phyloP scores from a whole-genome alignment of 2,113 vertebrate species.

The Catagonus wagneri region DNA sequence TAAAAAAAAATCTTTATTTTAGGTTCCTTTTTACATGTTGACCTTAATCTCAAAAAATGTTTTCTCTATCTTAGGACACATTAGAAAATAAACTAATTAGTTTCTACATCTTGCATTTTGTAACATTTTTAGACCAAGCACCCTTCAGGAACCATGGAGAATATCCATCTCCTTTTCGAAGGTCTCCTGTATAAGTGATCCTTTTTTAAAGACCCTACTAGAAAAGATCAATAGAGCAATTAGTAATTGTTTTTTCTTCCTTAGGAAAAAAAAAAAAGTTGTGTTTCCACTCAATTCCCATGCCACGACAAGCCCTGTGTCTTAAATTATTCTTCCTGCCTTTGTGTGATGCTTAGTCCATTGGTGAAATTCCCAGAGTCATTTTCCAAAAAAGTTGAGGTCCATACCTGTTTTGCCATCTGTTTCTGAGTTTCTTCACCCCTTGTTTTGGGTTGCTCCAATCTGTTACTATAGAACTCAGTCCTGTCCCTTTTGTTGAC shows the following conservation, averaged over 20 bases:
- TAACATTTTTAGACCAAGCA: neutral
- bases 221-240: neutral
- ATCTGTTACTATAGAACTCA: neutral
- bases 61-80: neutral
- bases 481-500: slow-evolving; percentile 43
- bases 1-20: neutral
- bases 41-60: neutral
- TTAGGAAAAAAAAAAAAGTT: neutral
- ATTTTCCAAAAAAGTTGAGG: neutral
- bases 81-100: slow-evolving; percentile 17
- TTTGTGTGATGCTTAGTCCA: neutral
- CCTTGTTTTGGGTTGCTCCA: slow-evolving; percentile 56
- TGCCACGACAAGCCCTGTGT: neutral
- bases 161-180: neutral
- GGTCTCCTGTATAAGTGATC: neutral
- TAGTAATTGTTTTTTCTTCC: neutral
- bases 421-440: neutral
- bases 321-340: neutral
- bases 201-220: neutral
- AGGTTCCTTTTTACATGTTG: neutral
- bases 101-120: neutral
- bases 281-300: neutral
- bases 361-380: neutral
- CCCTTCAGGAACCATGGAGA: neutral
- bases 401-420: neutral